Conservation (phyloP, 2,797 vertebrate species). For the Brachyrhaphis roseni region DNA sequence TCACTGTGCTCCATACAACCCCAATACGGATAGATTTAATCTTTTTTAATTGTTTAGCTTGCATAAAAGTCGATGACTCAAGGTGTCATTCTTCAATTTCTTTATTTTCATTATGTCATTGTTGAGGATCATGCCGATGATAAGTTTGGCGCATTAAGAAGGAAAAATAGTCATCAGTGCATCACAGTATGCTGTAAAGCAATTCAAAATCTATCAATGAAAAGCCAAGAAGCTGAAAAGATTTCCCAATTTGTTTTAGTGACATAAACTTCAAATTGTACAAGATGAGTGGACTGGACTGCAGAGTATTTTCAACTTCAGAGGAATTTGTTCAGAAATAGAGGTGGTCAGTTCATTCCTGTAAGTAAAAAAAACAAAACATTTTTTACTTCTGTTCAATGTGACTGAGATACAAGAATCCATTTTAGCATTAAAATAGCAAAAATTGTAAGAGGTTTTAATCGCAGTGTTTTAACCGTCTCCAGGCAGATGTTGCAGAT, state of each 20-base stretch:
- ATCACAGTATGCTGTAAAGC: background rate
- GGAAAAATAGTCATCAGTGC: background rate
- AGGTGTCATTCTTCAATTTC: background rate
- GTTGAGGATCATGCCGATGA: background rate
- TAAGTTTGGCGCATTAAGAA: background rate
- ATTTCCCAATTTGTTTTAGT: background rate
- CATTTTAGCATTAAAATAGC: background rate
- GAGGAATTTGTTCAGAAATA: background rate
- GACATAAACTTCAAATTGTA: constrained; percentile 3
- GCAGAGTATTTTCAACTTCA: constrained; percentile 2
- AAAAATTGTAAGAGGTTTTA: background rate
- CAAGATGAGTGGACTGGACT: constrained; percentile 2
- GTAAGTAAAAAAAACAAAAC: constrained; percentile 5
- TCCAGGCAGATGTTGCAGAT: too few relatives aligned
- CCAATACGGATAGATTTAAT: background rate
- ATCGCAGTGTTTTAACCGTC: background rate
- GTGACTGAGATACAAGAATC: background rate
- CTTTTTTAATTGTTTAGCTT: background rate
- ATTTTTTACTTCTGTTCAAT: background rate
- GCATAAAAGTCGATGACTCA: background rate
- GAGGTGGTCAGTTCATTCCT: constrained; percentile 27
- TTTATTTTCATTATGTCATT: too few relatives aligned
- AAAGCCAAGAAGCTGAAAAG: constrained; percentile 1
- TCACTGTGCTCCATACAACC: background rate
- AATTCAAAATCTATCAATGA: background rate